A percentile compares a stretch with the other conserved stretches of the same genome.
These are phyloP conservation scores for Saiga tatarica DNA, from an alignment of 2,113 vertebrate species.

Conservation along the genomic window DNA sequence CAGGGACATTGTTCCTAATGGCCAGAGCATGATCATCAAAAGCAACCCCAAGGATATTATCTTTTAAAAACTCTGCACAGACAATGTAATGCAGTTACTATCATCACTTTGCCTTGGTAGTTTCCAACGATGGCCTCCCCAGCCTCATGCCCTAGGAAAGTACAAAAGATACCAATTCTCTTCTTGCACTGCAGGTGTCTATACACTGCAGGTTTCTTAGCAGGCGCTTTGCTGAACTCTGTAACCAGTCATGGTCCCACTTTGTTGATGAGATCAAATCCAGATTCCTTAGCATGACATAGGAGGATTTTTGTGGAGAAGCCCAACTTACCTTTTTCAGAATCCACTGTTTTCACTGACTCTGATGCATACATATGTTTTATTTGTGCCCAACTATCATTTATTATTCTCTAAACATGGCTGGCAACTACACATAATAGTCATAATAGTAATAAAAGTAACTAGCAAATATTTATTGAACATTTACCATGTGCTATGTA, in stretches of 20 bases:
- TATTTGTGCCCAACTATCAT: neutral
- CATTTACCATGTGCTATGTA: neutral
- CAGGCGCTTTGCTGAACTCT: neutral
- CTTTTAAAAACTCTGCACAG: neutral
- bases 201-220: neutral
- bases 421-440: neutral
- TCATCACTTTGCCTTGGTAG: neutral
- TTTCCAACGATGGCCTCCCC: neutral
- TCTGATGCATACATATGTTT: neutral
- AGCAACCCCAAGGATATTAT: neutral
- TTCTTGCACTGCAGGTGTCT: neutral
- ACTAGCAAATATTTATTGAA: neutral
- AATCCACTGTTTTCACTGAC: neutral
- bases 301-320: neutral
- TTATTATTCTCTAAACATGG: neutral
- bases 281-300: neutral
- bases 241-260: neutral
- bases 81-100: neutral
- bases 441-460: neutral
- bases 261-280: neutral
- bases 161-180: neutral
- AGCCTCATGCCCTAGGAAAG: neutral
- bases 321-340: neutral
- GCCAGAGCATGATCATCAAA: neutral
- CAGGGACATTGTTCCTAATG: slow-evolving; percentile 5